Base-by-base conservation (phyloP, 2,797 vertebrate genomes). In the Stomatorhinus walkeri region DNA sequence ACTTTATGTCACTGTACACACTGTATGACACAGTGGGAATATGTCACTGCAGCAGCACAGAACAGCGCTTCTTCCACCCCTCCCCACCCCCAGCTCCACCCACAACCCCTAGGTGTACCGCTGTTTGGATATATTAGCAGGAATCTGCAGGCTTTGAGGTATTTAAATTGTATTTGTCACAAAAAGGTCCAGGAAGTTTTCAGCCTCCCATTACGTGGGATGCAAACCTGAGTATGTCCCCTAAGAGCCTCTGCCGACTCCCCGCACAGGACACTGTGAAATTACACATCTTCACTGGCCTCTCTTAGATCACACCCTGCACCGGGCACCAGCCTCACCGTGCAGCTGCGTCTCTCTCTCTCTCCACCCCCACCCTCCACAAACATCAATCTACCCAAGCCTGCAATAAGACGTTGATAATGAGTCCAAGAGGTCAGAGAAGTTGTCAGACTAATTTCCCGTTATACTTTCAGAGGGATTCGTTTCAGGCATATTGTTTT, bases 361-460 rank as follows among this genome's bases (percentile, higher is more conserved):
- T 4, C 43, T 32, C 28, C 28, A 32, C 84, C 10, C 51, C 56
- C 2, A 36, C 9, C 6, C 16, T 19, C 19, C 28, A 40, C 40
- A 61, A 2, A 22, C 19, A 87, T 87, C 56, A 87, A 61, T 64
- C 36, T 61, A n/a, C 14, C 10, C 56, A 24, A 28, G 54, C 56
- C 86, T 24, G 19, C 56, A 61, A 87, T 56, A 40, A 4, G 54
- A 64, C 86, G 64, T 36, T 87, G 54, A 87, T 24, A 56, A 87
- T 19, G 36, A 61, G 56, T 22, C 54, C 86, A 22, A 40, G 36
- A 56, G 56, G 86, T 64, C 86, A 87, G 56, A 48, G 86, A 56
- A 43, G 36, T 61, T 87, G 86, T 64, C 86, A 87, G 52, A 87
- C 54, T 87, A 64, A 87, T 87, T 87, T 87, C 86, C 54, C 3